Conservation (phyloP, 1,140 invertebrate genomes). For the Megathymus violae region DNA sequence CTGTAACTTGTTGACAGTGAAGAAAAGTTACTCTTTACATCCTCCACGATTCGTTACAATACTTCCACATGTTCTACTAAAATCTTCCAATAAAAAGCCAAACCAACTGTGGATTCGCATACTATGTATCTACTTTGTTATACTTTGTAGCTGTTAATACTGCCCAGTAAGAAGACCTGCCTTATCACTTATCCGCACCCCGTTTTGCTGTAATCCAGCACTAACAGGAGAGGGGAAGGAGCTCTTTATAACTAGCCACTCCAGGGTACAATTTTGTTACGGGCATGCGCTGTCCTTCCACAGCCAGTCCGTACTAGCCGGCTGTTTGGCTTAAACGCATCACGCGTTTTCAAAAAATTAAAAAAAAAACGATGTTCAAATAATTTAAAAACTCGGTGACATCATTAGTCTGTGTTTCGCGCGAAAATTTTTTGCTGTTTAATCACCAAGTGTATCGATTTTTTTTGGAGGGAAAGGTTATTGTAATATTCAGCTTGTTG, state of each 20-base stretch:
- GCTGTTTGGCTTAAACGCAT: constrained; percentile 47
- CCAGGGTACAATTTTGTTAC: constrained; percentile 47
- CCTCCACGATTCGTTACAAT: no score
- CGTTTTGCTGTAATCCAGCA: constrained; percentile 5
- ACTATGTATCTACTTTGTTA: constrained; percentile 45
- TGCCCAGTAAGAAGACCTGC: constrained; percentile 44
- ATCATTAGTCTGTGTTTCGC: constrained; percentile 23
- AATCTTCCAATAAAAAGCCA: constrained; percentile 46
- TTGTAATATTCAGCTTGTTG: constrained; percentile 18
- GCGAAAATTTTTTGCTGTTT: constrained; percentile 14
- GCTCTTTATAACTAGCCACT: constrained; percentile 43
- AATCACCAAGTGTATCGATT: constrained; percentile 28
- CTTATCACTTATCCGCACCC: constrained; percentile 23
- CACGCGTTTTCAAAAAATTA: constrained; percentile 8
- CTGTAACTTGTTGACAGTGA: no score
- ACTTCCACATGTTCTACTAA: no score
- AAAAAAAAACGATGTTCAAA: constrained; percentile 13
- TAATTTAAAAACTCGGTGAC: background rate
- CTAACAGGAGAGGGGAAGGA: constrained; percentile 26
- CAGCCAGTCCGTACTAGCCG: constrained; percentile 52
- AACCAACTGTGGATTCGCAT: constrained; percentile 70
- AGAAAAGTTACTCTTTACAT: no score
- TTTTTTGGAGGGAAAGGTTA: constrained; percentile 14
- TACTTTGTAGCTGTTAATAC: constrained; percentile 45
- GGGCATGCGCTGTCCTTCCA: constrained; percentile 57